These are phyloP conservation scores for Drosophila kuntzei DNA, from an alignment of 2,888 invertebrate species.

Conservation along the genomic window DNA sequence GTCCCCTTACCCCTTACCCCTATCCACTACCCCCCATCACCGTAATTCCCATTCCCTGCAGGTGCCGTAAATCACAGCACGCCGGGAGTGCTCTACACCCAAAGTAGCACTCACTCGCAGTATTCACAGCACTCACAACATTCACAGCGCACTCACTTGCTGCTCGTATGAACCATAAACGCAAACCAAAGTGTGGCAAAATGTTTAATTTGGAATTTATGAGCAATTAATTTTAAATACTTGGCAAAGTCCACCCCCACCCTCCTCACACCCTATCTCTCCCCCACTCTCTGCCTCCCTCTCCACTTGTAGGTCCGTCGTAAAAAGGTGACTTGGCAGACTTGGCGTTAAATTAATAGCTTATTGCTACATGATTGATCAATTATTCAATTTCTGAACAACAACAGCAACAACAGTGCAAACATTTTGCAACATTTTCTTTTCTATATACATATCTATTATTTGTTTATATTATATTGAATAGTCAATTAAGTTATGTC, in stretches of 20 bases:
- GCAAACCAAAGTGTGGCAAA: slow-evolving; percentile 71
- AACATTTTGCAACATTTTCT: slow-evolving; percentile 7
- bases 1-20: slow-evolving; percentile 7
- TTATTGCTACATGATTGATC: slow-evolving; percentile 58
- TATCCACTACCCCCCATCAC: neutral
- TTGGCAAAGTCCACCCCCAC: slow-evolving; percentile 13
- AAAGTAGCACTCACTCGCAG: slow-evolving; percentile 34
- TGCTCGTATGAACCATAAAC: slow-evolving; percentile 65
- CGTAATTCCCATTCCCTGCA: slow-evolving; percentile 30
- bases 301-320: slow-evolving; percentile 8
- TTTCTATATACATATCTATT: neutral
- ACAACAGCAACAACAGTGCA: slow-evolving; percentile 3
- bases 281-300: neutral
- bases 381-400: slow-evolving; percentile 44
- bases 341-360: slow-evolving; percentile 59
- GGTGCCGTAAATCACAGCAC: slow-evolving; percentile 67
- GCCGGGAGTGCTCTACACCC: slow-evolving; percentile 43
- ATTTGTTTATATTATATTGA: slow-evolving; percentile 4
- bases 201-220: slow-evolving; percentile 81
- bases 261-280: neutral
- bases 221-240: slow-evolving; percentile 82
- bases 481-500: slow-evolving; percentile 1
- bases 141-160: slow-evolving; percentile 26
- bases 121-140: slow-evolving; percentile 29
- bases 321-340: slow-evolving; percentile 53